Evolutionary conservation across 2,888 invertebrate species (phyloP), one percentile per base, ranked within the genome.

Genomic region (Caenorhabditis sp.): DNA sequence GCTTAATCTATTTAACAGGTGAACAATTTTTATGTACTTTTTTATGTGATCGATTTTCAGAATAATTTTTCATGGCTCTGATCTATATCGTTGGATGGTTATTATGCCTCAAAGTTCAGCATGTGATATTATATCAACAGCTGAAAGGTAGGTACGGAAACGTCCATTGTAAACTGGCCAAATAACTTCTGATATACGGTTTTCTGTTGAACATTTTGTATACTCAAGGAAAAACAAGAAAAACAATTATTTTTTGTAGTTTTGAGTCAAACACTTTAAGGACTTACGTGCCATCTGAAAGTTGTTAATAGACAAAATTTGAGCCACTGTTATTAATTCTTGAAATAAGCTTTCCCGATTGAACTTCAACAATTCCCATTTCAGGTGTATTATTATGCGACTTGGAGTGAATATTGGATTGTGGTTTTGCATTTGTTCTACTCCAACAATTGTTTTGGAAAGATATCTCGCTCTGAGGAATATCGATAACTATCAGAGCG

Each of bases 391-490:
- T 27, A 20, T 23, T 26, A 26, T 67, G n/a, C 61, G 60, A n/a
- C 49, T 67, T 57, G 23, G 21, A 1, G 54, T 67, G 26, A 67
- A 67, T 23, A 56, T 56, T 8, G 61, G 56, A 14, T 53, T 67
- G 60, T 67, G 65, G 65, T 59, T 66, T 53, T 43, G 59, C 26
- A 59, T 60, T 12, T 66, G 54, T 10, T 59, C 65, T 5, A 66
- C 65, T 0, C 65, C 65, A 38, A 59, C 60, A 21, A 36, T 66
- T 12, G 53, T 59, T 7, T 50, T 66, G 0, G 65, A 66, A 54
- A 23, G 65, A 54, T 66, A 27, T 21, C 23, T 66, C 0, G 65
- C 65, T 23, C 52, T 53, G 1, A 53, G 60, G 12, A 54, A 43
- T 23, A 53, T 53, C 1, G 31, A 17, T 20, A 58, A 52, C n/a